Evolutionary conservation across 2,797 vertebrate genomes (phyloP).

Genomic region (Geotrypetes seraphini): DNA sequence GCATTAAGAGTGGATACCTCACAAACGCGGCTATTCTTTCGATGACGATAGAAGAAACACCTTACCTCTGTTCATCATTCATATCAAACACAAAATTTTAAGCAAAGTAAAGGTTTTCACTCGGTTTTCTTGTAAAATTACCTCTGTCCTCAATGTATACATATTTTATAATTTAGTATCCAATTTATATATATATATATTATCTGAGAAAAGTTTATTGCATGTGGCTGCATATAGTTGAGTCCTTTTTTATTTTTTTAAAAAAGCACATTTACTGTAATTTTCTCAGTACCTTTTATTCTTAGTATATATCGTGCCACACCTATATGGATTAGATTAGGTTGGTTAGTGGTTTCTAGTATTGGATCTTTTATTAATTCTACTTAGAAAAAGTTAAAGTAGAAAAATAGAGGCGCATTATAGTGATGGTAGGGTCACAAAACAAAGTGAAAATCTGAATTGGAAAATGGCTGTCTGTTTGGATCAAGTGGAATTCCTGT

Average conservation of each 20-base stretch:
- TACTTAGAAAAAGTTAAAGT: conserved; percentile 21
- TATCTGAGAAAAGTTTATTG: conserved; percentile 37
- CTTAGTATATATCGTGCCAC: conserved; percentile 45
- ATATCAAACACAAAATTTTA: no score
- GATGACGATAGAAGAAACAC: no score
- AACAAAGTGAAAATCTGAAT: no score
- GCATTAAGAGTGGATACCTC: no score
- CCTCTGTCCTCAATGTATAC: conserved; percentile 34
- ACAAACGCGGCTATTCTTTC: no score
- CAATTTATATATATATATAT: conserved; percentile 31
- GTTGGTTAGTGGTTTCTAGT: conserved; percentile 46
- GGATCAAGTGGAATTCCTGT: no score
- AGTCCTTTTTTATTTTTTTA: conserved; percentile 32
- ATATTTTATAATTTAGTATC: conserved; percentile 32
- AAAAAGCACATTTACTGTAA: conserved; percentile 50
- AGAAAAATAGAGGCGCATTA: conserved; percentile 21
- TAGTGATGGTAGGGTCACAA: conserved; percentile 18
- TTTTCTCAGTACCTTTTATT: conserved; percentile 37
- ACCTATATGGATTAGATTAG: conserved; percentile 50
- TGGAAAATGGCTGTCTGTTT: no score
- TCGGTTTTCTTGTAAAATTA: conserved; percentile 20
- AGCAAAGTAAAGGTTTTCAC: no score
- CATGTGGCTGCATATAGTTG: conserved; percentile 44
- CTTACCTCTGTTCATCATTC: no score
- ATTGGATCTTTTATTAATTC: conserved; percentile 33